These are phyloP conservation scores for Ypsolopha scabrella DNA, from an alignment of 2,888 invertebrate species.

Conservation along the genomic window DNA sequence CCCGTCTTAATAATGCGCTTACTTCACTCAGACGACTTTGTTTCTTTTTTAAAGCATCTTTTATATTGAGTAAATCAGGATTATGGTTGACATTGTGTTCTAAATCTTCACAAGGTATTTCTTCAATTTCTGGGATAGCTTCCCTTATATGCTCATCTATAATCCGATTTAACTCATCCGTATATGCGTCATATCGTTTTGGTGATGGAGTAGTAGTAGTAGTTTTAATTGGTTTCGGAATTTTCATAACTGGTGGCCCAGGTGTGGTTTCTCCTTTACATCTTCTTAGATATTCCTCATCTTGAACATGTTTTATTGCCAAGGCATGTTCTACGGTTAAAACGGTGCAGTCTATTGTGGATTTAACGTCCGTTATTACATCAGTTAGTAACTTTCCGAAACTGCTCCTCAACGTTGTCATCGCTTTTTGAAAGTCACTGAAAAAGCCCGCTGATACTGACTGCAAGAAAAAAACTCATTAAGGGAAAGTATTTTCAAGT, in stretches of 20 bases:
- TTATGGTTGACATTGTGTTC: conserved; percentile 11
- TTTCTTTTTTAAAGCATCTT: conserved; percentile 25
- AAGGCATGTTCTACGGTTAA: conserved; percentile 42
- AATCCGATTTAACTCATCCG: too few species aligned
- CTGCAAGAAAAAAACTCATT: conserved; percentile 21
- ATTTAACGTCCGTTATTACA: conserved; percentile 42
- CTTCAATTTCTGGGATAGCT: conserved; percentile 11
- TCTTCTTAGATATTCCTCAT: conserved; percentile 7
- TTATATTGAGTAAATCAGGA: conserved; percentile 19
- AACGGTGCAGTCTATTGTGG: conserved; percentile 46
- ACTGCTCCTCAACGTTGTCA: conserved; percentile 33
- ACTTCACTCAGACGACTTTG: conserved; percentile 29
- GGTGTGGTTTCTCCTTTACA: neutral
- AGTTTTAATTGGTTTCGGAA: too few species aligned
- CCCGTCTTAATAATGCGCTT: conserved; percentile 26
- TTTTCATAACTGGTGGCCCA: too few species aligned
- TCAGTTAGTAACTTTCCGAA: conserved; percentile 42
- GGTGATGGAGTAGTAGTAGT: too few species aligned
- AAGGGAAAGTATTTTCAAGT: conserved; percentile 9
- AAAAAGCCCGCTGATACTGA: conserved; percentile 31
- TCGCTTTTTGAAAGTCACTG: conserved; percentile 31
- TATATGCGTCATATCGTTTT: too few species aligned
- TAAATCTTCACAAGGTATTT: conserved; percentile 19
- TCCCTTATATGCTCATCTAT: too few species aligned
- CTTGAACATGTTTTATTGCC: conserved; percentile 16